phyloP scores from a whole-genome alignment of 2,797 vertebrate genomes.

The Macrochelys suwanniensis region DNA sequence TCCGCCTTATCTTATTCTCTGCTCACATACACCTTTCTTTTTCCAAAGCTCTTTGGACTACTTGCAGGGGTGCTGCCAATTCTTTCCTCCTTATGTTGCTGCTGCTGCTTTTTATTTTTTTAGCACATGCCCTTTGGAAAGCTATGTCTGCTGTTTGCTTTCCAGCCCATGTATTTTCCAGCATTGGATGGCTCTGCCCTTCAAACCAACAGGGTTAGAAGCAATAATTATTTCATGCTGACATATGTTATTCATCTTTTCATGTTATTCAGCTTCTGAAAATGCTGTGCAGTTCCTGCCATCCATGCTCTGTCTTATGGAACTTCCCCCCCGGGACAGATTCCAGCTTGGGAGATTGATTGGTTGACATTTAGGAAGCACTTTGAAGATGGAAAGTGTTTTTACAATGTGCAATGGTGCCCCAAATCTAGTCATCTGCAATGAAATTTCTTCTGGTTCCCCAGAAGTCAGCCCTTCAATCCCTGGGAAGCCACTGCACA shows the following conservation, averaged over 20 bases:
- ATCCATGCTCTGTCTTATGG: neutral
- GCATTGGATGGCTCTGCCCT: neutral
- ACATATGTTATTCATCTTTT: neutral
- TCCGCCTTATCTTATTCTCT: neutral
- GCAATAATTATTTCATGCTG: neutral
- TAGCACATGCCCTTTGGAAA: conserved; percentile 16
- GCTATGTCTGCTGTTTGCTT: neutral
- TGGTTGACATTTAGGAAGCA: neutral
- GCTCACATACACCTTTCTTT: neutral
- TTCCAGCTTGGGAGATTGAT: neutral
- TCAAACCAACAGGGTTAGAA: neutral
- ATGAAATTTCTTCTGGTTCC: neutral
- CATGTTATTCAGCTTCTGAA: neutral
- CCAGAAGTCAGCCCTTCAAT: neutral
- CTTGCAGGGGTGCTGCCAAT: neutral
- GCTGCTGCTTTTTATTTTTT: neutral
- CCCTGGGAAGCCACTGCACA: neutral
- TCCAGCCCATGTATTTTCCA: neutral
- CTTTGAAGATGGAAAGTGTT: neutral
- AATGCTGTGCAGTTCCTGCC: neutral
- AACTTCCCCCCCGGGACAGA: neutral
- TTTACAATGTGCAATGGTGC: neutral
- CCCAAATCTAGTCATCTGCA: neutral
- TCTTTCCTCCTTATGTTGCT: neutral
- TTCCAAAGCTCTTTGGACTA: neutral